phyloP scores from a whole-genome alignment of 2,113 vertebrate genomes.

The Salvelinus namaycush region DNA sequence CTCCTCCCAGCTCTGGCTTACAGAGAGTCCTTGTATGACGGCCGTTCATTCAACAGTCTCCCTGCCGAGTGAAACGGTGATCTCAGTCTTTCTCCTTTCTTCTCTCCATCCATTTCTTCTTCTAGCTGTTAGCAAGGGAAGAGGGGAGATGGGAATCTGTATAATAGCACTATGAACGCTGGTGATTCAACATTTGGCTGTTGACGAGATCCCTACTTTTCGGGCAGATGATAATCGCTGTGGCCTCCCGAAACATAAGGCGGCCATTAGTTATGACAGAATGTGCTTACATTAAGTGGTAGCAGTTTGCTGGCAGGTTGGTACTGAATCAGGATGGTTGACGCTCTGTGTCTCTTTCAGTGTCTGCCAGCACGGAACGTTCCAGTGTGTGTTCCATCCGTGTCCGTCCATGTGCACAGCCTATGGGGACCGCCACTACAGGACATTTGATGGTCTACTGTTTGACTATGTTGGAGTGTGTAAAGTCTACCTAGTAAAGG shows the following conservation, averaged over 20 bases:
- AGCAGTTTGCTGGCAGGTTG: constrained; percentile 35
- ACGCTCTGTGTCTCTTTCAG: constrained; percentile 69
- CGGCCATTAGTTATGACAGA: constrained; percentile 17
- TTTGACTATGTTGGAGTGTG: constrained; percentile 91
- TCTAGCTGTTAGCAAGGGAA: constrained; percentile 20
- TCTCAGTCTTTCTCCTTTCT: constrained; percentile 45
- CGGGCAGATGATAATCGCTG: constrained; percentile 38
- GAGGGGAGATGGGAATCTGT: constrained; percentile 55
- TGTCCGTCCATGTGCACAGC: constrained; percentile 92
- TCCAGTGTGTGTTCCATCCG: constrained; percentile 86
- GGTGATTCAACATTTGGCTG: constrained; percentile 50
- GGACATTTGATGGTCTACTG: constrained; percentile 89
- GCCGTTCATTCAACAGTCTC: constrained; percentile 56
- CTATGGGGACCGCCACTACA: constrained; percentile 92
- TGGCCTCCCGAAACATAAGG: constrained; percentile 36
- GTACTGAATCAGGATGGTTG: constrained; percentile 32
- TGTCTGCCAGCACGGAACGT: constrained; percentile 86
- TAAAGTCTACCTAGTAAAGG: constrained; percentile 91
- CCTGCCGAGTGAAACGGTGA: constrained; percentile 55
- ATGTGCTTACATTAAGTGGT: constrained; percentile 37
- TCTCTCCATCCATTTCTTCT: constrained; percentile 48
- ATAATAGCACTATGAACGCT: constrained; percentile 51
- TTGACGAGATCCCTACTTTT: constrained; percentile 35
- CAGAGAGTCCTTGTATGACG: constrained; percentile 60
- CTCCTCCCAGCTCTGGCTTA: constrained; percentile 30